Percentiles rank a stretch among this genome's conserved stretches.
Evolutionary conservation across 2,888 invertebrate species (phyloP).

Genomic region (Melipona beecheii): DNA sequence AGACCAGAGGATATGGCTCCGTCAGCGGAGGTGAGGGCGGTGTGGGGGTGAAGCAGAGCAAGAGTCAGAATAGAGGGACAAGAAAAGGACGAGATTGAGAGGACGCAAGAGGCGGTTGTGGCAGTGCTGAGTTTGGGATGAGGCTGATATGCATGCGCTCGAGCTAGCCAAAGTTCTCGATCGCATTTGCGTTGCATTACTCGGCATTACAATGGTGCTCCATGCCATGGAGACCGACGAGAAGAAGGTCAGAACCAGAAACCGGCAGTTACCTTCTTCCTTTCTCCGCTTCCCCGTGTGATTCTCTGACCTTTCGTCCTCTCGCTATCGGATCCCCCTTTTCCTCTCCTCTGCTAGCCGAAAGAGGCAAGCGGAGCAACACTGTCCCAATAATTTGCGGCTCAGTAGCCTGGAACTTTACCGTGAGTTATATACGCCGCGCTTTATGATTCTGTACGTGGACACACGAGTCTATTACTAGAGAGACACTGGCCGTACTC

Average conservation of each 20-base stretch:
- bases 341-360: constrained; percentile 18
- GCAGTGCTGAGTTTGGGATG: constrained; percentile 70
- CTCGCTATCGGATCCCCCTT: constrained; percentile 19
- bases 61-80: constrained; percentile 27
- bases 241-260: constrained; percentile 33
- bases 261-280: constrained; percentile 38
- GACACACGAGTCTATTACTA: constrained; percentile 49
- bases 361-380: constrained; percentile 69
- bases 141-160: constrained; percentile 77
- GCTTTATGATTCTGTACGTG: constrained; percentile 66
- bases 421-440: constrained; percentile 78
- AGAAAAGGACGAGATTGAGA: constrained; percentile 4
- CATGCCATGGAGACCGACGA: constrained; percentile 36
- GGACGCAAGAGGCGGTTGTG: constrained; percentile 61
- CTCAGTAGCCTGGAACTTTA: constrained; percentile 79
- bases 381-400: constrained; percentile 79
- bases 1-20: constrained; percentile 47
- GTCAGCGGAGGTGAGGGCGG: constrained; percentile 2
- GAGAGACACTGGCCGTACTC: constrained; percentile 16
- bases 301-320: constrained; percentile 67
- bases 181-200: constrained; percentile 74
- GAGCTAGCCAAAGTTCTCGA: constrained; percentile 76
- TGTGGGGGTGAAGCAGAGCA: constrained; percentile 21
- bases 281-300: constrained; percentile 10
- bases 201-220: constrained; percentile 71